These are phyloP conservation scores for Eptatretus burgeri DNA, from an alignment of 2,113 vertebrate species.

Conservation along the genomic window DNA sequence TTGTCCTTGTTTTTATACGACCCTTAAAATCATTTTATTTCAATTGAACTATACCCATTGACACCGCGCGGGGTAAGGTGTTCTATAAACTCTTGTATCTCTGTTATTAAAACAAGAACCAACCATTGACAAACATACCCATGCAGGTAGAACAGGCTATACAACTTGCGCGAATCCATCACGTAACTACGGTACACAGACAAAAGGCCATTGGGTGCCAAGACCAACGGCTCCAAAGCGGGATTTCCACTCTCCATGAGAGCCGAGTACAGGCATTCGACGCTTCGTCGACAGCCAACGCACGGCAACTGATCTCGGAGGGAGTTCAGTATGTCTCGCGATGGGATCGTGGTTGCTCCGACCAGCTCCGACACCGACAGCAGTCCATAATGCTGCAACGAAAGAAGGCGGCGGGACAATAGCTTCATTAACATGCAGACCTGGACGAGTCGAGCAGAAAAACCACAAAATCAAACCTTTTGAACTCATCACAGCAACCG, in stretches of 20 bases:
- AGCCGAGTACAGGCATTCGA: slow-evolving; percentile 76
- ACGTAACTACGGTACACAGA: slow-evolving; percentile 54
- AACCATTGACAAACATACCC: slow-evolving; percentile 28
- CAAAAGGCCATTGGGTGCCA: slow-evolving; percentile 52
- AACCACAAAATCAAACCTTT: neutral
- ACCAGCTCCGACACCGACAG: slow-evolving; percentile 57
- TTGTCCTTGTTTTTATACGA: neutral
- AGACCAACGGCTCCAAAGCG: slow-evolving; percentile 56
- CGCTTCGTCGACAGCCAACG: slow-evolving; percentile 71
- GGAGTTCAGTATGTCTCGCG: slow-evolving; percentile 44
- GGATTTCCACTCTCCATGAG: slow-evolving; percentile 68
- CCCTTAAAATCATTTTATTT: too few species aligned
- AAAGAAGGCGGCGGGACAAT: neutral
- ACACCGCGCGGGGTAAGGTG: too few species aligned
- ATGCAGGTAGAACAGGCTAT: slow-evolving; percentile 62
- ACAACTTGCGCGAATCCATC: slow-evolving; percentile 59
- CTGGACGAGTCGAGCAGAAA: neutral
- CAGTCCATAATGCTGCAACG: slow-evolving; percentile 42
- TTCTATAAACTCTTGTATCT: neutral
- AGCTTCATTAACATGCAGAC: neutral
- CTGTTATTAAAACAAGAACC: neutral
- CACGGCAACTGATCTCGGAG: slow-evolving; percentile 75
- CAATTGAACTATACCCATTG: too few species aligned
- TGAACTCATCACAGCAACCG: neutral
- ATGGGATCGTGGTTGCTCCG: slow-evolving; percentile 63